Evolutionary conservation across 1,140 invertebrate species (phyloP).

Genomic region (Sarcophaga peregrina): DNA sequence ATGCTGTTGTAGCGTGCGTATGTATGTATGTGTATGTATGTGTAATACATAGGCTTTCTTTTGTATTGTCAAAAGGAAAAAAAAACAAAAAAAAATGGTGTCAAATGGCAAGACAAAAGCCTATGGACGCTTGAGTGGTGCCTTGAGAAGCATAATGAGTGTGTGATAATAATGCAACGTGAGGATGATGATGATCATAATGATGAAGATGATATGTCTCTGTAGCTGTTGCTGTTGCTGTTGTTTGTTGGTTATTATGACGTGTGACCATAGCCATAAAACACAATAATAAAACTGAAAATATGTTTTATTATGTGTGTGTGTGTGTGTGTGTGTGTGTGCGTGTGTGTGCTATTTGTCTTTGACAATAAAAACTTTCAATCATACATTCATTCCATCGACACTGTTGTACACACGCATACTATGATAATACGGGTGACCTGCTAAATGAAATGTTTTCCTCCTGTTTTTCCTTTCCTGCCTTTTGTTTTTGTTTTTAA

Average conservation of each 20-base stretch:
- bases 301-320: not conserved
- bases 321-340: not conserved
- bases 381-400: too few species aligned
- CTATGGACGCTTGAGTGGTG: constrained; percentile 40
- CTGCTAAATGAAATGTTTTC: constrained; percentile 12
- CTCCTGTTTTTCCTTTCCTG: not conserved
- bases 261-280: not conserved
- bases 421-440: not conserved
- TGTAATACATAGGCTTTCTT: constrained; percentile 10
- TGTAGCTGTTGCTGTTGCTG: too few species aligned
- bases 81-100: constrained; percentile 35
- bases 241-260: not conserved
- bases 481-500: not conserved
- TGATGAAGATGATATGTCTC: not conserved
- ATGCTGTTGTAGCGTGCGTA: not conserved
- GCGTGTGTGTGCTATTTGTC: not conserved
- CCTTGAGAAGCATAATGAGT: constrained; percentile 31
- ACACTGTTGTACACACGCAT: not conserved
- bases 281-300: not conserved
- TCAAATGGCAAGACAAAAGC: constrained; percentile 42
- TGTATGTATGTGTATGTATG: not conserved
- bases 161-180: constrained; percentile 17
- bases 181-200: constrained; percentile 1
- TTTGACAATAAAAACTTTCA: not conserved
- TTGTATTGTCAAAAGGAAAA: not conserved